Percentiles rank a stretch among this genome's conserved stretches.
phyloP scores from a whole-genome alignment of 2,888 invertebrate species.

The Diaperis boleti region DNA sequence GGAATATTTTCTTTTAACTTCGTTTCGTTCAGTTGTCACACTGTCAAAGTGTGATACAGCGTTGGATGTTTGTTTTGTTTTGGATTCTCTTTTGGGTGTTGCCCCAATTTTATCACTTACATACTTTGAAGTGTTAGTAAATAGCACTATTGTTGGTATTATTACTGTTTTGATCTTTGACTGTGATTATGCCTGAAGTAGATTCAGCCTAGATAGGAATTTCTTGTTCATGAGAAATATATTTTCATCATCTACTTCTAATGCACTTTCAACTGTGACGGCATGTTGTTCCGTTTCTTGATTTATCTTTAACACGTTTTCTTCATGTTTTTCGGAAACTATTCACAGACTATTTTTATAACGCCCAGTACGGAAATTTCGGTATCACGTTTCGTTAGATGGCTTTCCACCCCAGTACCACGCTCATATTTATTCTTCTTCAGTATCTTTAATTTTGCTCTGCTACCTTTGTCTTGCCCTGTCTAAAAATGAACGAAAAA shows the following conservation, averaged over 20 bases:
- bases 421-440: not conserved
- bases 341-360: not conserved
- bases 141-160: too few relatives aligned
- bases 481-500: not conserved
- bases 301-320: too few relatives aligned
- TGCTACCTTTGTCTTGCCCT: not conserved
- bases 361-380: not conserved
- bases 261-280: not conserved
- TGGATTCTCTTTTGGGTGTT: too few relatives aligned
- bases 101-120: too few relatives aligned
- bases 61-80: too few relatives aligned
- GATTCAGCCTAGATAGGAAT: not conserved
- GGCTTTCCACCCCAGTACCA: not conserved
- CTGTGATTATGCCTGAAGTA: not conserved
- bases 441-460: not conserved
- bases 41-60: too few relatives aligned
- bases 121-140: too few relatives aligned
- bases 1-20: too few relatives aligned
- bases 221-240: not conserved
- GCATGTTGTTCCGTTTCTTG: not conserved
- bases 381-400: not conserved
- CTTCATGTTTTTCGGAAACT: not conserved
- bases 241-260: not conserved
- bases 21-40: too few relatives aligned
- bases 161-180: not conserved